Percentiles rank a stretch among this genome's conserved stretches.
phyloP scores from a whole-genome alignment of 1,140 invertebrate genomes.

The Drosophila ohnishii region DNA sequence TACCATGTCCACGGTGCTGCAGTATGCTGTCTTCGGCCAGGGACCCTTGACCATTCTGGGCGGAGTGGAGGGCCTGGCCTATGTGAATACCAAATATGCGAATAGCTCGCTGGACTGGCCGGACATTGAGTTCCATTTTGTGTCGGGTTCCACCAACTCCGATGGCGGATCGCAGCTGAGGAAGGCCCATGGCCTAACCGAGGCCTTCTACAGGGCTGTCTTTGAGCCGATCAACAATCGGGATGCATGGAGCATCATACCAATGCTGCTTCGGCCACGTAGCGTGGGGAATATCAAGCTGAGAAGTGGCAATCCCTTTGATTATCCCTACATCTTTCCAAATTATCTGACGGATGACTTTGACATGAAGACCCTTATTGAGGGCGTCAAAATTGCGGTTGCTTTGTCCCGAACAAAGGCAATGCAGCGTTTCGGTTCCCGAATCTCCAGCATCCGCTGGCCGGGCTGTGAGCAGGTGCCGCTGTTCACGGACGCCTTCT shows the following conservation, averaged over 20 bases:
- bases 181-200: constrained; percentile 90
- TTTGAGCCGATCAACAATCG: constrained; percentile 90
- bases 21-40: constrained; percentile 90
- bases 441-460: constrained; percentile 87
- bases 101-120: constrained; percentile 93
- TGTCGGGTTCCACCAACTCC: constrained; percentile 94
- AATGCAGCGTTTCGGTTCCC: constrained; percentile 88
- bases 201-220: constrained; percentile 89
- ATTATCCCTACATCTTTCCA: constrained; percentile 96
- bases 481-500: constrained; percentile 89
- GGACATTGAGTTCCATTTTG: constrained; percentile 96
- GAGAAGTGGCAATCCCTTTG: constrained; percentile 92
- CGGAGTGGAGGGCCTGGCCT: constrained; percentile 94
- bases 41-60: constrained; percentile 95
- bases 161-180: constrained; percentile 92
- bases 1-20: constrained; percentile 88
- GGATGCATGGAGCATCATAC: constrained; percentile 93
- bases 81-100: constrained; percentile 94
- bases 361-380: constrained; percentile 91
- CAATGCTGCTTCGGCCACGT: constrained; percentile 91
- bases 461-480: constrained; percentile 88
- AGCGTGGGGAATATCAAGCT: constrained; percentile 92
- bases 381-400: constrained; percentile 91
- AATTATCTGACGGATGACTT: constrained; percentile 93
- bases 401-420: constrained; percentile 89